phyloP scores from a whole-genome alignment of 2,113 vertebrate genomes.

The Trichomycterus rosablanca region DNA sequence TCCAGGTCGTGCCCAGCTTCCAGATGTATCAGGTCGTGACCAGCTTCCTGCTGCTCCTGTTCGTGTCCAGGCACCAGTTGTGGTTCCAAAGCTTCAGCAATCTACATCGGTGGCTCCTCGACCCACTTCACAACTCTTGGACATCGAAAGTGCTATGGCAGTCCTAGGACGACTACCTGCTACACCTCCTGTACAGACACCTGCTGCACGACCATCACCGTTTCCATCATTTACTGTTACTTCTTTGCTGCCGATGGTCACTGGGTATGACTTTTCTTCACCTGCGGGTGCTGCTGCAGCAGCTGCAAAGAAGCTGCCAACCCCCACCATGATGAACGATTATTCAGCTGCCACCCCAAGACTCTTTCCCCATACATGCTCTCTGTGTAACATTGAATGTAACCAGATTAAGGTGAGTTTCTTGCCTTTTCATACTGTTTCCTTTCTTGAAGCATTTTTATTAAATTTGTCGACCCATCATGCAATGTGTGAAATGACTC shows the following conservation, averaged over 20 bases:
- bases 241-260: constrained; percentile 35
- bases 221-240: constrained; percentile 39
- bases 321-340: constrained; percentile 88
- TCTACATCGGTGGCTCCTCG: constrained; percentile 9
- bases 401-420: constrained; percentile 90
- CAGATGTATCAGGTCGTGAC: too few relatives aligned
- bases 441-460: constrained; percentile 22
- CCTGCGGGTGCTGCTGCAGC: constrained; percentile 51
- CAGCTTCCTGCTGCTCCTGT: constrained; percentile 20
- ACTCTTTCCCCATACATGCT: constrained; percentile 93
- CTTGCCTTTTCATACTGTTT: constrained; percentile 39
- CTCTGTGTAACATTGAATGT: constrained; percentile 93
- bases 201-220: constrained; percentile 4
- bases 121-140: constrained; percentile 18
- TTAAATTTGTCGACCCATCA: constrained; percentile 35
- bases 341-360: constrained; percentile 84
- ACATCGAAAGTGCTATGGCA: constrained; percentile 37
- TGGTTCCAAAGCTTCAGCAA: constrained; percentile 30
- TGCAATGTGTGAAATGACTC: constrained; percentile 10
- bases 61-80: constrained; percentile 36
- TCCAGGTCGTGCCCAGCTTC: too few relatives aligned
- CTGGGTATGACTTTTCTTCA: constrained; percentile 58
- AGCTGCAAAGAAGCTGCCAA: constrained; percentile 72
- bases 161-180: constrained; percentile 31
- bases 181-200: constrained; percentile 6